Evolutionary conservation across 2,888 invertebrate genomes (phyloP), one percentile per base, ranked within the genome.

Genomic region (Eupithecia vulgata): DNA sequence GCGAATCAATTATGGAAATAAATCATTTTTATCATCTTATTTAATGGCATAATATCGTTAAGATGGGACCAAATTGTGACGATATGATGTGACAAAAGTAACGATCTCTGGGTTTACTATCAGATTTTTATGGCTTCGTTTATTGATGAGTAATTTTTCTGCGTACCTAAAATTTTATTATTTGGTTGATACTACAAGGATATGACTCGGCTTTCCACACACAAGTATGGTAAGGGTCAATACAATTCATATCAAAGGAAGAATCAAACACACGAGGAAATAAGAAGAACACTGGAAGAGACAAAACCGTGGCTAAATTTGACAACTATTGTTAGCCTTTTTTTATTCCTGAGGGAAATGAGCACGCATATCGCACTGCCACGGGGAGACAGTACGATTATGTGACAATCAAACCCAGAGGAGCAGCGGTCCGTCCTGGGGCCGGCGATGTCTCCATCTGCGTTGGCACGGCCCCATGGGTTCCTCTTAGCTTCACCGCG

Each of bases 141-240:
- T 37, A 64, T 37, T 64, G 37, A 64, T 64, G n/a, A 64, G 62
- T 35, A 62, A 64, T 64, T 64, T 64, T n/a, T n/a, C 21, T 57
- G 25, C 12, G 21, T 34, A 15, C 34, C 17, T 61, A 17, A 34
- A 2, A 6, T 61, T 34, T 34, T 61, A 13, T 30, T 25, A 13
- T 30, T 52, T 1, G 25, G 12, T 30, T 30, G 4, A 30, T 57
- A 57, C 12, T 13, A 25, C 57, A 57, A 52, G 10, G 4, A 21
- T 52, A 52, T 57, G 10, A 57, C 57, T 25, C 25, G 13, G 25
- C 1, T 25, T 57, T 57, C 57, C 25, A 57, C 25, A 25, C 12
- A 25, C 57, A 57, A 21, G 5, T 5, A 13, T n/a, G 25, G 25
- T 25, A 5, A 57, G 13, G 3, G 13, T 25, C 25, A 10, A 21